Percentiles rank a stretch among this genome's conserved stretches.
phyloP scores from a whole-genome alignment of 2,888 invertebrate genomes.

The Seira musarum region DNA sequence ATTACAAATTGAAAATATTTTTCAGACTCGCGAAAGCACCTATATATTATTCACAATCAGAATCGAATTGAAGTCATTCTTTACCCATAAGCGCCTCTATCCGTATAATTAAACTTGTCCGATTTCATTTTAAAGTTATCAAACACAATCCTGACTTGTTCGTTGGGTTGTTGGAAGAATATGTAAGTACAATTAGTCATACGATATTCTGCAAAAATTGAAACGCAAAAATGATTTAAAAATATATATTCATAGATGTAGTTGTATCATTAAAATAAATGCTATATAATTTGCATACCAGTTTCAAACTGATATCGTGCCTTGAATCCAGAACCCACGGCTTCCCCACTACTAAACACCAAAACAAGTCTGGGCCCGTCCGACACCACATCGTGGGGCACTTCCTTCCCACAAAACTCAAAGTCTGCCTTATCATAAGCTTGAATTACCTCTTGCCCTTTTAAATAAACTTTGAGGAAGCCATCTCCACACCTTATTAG shows the following conservation, averaged over 20 bases:
- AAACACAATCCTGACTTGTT: constrained; percentile 92
- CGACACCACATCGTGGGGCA: constrained; percentile 85
- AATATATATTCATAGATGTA: too few species aligned
- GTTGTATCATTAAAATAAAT: too few species aligned
- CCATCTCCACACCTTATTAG: constrained; percentile 86
- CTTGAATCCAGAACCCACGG: constrained; percentile 92
- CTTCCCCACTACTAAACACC: constrained; percentile 94
- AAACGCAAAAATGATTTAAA: neutral
- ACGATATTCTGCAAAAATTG: constrained; percentile 58
- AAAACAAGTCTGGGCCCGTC: constrained; percentile 94
- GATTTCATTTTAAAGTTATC: constrained; percentile 93
- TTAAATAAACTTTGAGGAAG: constrained; percentile 90
- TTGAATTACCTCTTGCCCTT: constrained; percentile 93
- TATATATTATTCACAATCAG: constrained; percentile 16
- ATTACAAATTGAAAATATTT: neutral
- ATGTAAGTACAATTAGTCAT: constrained; percentile 95
- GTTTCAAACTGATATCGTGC: constrained; percentile 89
- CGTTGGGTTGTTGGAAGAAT: constrained; percentile 85
- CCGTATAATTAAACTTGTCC: constrained; percentile 84
- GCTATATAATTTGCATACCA: too few species aligned
- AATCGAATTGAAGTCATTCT: constrained; percentile 59
- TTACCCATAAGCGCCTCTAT: constrained; percentile 81
- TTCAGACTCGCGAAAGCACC: neutral
- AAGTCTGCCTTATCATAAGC: constrained; percentile 95
- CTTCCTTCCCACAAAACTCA: constrained; percentile 89